phyloP scores from a whole-genome alignment of 2,113 vertebrate genomes.

The Channa argus region DNA sequence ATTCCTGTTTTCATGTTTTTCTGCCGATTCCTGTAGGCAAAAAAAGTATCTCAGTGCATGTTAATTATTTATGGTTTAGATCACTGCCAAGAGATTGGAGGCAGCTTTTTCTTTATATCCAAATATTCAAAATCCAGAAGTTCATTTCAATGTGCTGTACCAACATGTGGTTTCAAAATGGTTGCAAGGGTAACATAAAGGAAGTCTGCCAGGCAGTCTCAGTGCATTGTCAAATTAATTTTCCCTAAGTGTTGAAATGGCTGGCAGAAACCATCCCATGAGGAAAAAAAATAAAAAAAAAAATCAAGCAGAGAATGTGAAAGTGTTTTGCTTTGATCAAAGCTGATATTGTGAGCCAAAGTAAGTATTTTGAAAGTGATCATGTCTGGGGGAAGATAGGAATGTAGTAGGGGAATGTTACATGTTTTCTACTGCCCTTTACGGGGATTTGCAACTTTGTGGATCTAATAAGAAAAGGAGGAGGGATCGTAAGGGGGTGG shows the following conservation, averaged over 20 bases:
- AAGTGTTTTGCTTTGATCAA: slow-evolving; percentile 75
- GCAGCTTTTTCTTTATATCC: background rate
- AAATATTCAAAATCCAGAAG: background rate
- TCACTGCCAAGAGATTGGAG: background rate
- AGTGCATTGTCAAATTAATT: slow-evolving; percentile 55
- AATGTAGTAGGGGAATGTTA: slow-evolving; percentile 39
- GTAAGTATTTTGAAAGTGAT: slow-evolving; percentile 67
- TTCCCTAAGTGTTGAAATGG: slow-evolving; percentile 48
- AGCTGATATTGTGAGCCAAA: slow-evolving; percentile 65
- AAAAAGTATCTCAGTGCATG: slow-evolving; percentile 28
- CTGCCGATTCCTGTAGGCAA: slow-evolving; percentile 1
- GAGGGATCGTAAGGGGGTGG: background rate
- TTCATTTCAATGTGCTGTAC: background rate
- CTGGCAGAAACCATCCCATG: slow-evolving; percentile 30
- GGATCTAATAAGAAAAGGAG: slow-evolving; percentile 64
- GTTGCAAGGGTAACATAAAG: slow-evolving; percentile 16
- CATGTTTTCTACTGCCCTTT: slow-evolving; percentile 48
- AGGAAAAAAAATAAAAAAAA: slow-evolving; percentile 43
- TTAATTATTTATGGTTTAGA: slow-evolving; percentile 14
- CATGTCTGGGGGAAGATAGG: slow-evolving; percentile 33
- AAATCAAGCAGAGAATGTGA: slow-evolving; percentile 31
- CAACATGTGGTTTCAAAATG: slow-evolving; percentile 35
- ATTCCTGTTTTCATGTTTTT: background rate
- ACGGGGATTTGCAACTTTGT: slow-evolving; percentile 25
- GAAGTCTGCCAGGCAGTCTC: slow-evolving; percentile 27